These are phyloP conservation scores for Arnoldichthys spilopterus DNA, from an alignment of 2,797 vertebrate genomes.

Conservation along the genomic window DNA sequence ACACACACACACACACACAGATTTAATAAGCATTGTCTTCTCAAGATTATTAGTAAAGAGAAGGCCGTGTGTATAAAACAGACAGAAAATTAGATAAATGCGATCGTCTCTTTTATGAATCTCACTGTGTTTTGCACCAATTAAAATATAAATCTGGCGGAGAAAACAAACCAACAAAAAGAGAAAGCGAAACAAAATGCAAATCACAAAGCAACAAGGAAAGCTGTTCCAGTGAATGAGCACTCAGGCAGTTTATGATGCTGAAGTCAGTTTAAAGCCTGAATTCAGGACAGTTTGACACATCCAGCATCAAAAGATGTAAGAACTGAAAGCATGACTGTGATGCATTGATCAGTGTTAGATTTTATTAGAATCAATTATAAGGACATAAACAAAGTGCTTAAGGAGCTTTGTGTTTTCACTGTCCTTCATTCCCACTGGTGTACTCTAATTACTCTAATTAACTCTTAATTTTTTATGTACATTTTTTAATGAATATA, in stretches of 20 bases:
- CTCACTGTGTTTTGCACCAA: not conserved
- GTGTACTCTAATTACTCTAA: too few species aligned
- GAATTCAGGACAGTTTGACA: slow-evolving; percentile 1
- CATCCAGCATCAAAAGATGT: not conserved
- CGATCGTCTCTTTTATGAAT: not conserved
- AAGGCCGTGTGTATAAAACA: not conserved
- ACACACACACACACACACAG: slow-evolving; percentile 13
- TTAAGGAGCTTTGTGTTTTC: too few species aligned
- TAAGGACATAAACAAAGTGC: not conserved
- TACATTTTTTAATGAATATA: too few species aligned
- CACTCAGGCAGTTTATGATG: not conserved
- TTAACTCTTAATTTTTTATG: too few species aligned
- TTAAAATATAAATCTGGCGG: not conserved
- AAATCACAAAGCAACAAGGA: not conserved
- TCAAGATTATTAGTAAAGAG: slow-evolving; percentile 8
- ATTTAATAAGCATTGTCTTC: slow-evolving; percentile 11
- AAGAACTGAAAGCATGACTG: not conserved
- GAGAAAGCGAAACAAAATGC: not conserved
- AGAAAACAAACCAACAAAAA: not conserved
- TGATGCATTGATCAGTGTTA: not conserved
- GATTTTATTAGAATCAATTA: not conserved
- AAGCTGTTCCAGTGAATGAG: not conserved
- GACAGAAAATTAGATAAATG: not conserved
- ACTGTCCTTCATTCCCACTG: too few species aligned
- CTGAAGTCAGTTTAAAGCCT: not conserved